Evolutionary conservation across 1,140 invertebrate genomes (phyloP).

Genomic region (Agrypnia vestita): DNA sequence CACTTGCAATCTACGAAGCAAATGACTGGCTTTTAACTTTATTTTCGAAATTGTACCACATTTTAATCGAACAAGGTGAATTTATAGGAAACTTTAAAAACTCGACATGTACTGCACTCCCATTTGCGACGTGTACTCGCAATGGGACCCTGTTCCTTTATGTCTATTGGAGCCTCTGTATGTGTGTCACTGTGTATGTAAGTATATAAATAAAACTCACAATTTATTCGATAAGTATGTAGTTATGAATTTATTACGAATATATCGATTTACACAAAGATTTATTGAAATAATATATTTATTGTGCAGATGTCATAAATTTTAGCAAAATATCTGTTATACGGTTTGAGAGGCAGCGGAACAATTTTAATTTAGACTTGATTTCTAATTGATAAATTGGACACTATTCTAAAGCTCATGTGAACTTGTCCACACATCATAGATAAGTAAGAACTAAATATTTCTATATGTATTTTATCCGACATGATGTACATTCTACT

Average conservation of each 20-base stretch:
- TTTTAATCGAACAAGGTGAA: too few relatives aligned
- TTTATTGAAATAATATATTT: conserved; percentile 49
- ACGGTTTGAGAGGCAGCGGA: conserved; percentile 38
- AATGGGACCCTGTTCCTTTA: too few relatives aligned
- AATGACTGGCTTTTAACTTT: too few relatives aligned
- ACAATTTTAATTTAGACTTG: conserved; percentile 45
- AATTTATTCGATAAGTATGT: conserved; percentile 51
- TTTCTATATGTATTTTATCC: conserved; percentile 3
- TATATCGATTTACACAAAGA: conserved; percentile 54
- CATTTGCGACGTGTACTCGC: too few relatives aligned
- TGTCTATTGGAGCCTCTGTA: too few relatives aligned
- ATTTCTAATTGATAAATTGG: conserved; percentile 40
- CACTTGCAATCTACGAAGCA: too few relatives aligned
- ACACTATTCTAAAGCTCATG: conserved; percentile 37
- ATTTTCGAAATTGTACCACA: too few relatives aligned
- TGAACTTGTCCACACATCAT: conserved; percentile 44
- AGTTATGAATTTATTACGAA: conserved; percentile 56
- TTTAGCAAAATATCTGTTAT: conserved; percentile 42
- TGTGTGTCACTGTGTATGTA: conserved; percentile 6
- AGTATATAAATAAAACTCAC: conserved; percentile 42
- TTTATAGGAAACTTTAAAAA: too few relatives aligned
- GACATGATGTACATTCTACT: conserved; percentile 15
- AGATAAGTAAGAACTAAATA: conserved; percentile 29
- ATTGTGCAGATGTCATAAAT: conserved; percentile 41
- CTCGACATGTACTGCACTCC: too few relatives aligned